Evolutionary conservation across 2,113 vertebrate genomes (phyloP).

Genomic region (Nibea albiflora): DNA sequence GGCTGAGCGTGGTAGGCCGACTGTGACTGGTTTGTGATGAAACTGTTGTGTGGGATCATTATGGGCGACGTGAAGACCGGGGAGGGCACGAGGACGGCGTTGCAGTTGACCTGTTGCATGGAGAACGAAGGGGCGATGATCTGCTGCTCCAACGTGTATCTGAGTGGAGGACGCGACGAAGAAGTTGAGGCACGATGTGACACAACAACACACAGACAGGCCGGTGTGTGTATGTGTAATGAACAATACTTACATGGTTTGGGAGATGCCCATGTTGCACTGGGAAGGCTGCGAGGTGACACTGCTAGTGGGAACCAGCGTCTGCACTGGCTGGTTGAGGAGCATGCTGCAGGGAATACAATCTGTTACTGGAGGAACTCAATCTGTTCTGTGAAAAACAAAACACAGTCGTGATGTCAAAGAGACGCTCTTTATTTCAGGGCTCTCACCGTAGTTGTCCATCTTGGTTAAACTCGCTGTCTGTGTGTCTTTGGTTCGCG

Average conservation of each 20-base stretch:
- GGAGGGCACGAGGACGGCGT: slow-evolving; percentile 77
- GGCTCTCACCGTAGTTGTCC: slow-evolving; percentile 83
- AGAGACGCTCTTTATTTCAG: neutral
- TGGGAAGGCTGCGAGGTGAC: slow-evolving; percentile 81
- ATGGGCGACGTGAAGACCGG: slow-evolving; percentile 83
- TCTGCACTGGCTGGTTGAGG: slow-evolving; percentile 86
- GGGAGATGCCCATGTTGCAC: slow-evolving; percentile 82
- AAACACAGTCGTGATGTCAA: neutral
- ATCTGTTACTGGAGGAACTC: slow-evolving; percentile 26
- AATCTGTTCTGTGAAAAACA: neutral
- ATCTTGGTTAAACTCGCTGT: slow-evolving; percentile 81
- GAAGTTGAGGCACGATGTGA: slow-evolving; percentile 30
- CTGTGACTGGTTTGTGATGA: slow-evolving; percentile 81
- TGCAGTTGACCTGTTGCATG: slow-evolving; percentile 82
- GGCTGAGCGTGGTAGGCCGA: slow-evolving; percentile 81
- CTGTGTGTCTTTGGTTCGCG: slow-evolving; percentile 79
- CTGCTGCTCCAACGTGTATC: slow-evolving; percentile 86
- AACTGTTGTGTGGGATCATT: slow-evolving; percentile 82
- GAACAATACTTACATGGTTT: slow-evolving; percentile 78
- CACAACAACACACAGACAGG: neutral
- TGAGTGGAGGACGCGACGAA: slow-evolving; percentile 58
- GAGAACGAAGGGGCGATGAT: slow-evolving; percentile 77
- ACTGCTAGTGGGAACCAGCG: slow-evolving; percentile 79
- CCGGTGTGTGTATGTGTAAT: neutral
- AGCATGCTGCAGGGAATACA: slow-evolving; percentile 79